A percentile compares a stretch with the other conserved stretches of the same genome.
Evolutionary conservation across 2,113 vertebrate species (phyloP).

Genomic region (Gymnobelideus leadbeateri): DNA sequence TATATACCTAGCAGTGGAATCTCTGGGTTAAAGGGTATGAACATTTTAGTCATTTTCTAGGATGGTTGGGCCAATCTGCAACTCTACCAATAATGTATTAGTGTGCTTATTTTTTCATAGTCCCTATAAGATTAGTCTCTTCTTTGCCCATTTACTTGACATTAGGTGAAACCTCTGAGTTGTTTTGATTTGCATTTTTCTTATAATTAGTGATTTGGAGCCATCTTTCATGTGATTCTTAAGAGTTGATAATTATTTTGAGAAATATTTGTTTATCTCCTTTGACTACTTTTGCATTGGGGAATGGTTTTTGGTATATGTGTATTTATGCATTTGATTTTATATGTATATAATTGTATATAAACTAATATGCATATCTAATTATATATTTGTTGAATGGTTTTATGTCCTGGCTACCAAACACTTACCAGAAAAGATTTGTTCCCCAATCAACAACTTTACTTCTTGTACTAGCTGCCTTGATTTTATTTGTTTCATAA

Average conservation of each 20-base stretch:
- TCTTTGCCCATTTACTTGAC: background rate
- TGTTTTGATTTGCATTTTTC: background rate
- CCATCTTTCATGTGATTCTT: background rate
- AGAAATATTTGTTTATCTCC: background rate
- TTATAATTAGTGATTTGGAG: background rate
- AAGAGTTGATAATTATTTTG: background rate
- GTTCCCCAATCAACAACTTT: background rate
- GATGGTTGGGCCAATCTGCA: background rate
- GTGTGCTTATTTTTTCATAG: background rate
- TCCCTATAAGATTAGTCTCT: background rate
- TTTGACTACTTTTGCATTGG: background rate
- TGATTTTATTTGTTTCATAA: background rate
- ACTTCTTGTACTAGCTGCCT: background rate
- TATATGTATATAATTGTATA: background rate
- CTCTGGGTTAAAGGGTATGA: background rate
- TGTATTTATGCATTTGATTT: background rate
- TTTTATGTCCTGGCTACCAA: background rate
- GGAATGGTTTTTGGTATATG: background rate
- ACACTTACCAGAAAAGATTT: background rate
- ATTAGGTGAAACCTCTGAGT: background rate
- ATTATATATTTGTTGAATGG: background rate
- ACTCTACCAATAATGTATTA: background rate
- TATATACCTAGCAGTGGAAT: background rate
- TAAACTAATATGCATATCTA: background rate
- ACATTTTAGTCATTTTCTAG: background rate